Conservation (phyloP, 1,140 invertebrate species). For the Procambarus virginalis region DNA sequence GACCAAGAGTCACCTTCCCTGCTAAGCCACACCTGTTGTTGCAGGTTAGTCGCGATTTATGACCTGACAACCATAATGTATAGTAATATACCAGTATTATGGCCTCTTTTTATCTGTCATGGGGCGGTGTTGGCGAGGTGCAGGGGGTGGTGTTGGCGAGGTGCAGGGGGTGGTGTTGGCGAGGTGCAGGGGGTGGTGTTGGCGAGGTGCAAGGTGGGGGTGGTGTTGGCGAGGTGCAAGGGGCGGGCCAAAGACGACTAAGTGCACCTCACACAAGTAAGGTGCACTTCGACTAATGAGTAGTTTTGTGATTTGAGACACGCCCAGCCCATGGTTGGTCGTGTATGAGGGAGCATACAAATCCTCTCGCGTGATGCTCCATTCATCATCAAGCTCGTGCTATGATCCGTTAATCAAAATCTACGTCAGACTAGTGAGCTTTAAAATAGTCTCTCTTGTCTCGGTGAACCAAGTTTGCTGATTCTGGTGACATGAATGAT, state of each 20-base stretch:
- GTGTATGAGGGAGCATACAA: too few species aligned
- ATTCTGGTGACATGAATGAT: slow-evolving; percentile 3
- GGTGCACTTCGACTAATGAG: background rate
- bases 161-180: too few species aligned
- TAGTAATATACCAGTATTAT: background rate
- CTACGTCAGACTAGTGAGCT: background rate
- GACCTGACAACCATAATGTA: background rate
- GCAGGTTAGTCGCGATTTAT: background rate
- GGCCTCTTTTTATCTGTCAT: background rate
- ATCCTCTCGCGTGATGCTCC: background rate
- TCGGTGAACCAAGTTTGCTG: background rate
- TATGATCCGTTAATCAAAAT: background rate
- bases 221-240: background rate
- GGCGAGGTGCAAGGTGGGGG: background rate
- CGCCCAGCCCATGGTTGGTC: background rate
- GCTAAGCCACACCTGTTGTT: too few species aligned
- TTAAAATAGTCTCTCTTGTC: background rate
- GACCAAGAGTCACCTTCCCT: too few species aligned
- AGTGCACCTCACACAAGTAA: background rate
- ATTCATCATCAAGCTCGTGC: background rate
- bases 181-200: background rate
- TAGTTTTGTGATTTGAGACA: background rate
- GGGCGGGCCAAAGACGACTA: background rate
- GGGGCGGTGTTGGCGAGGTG: background rate
- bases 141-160: too few species aligned